These are phyloP conservation scores for Leptinotarsa juncta DNA, from an alignment of 2,888 invertebrate species.

Conservation along the genomic window DNA sequence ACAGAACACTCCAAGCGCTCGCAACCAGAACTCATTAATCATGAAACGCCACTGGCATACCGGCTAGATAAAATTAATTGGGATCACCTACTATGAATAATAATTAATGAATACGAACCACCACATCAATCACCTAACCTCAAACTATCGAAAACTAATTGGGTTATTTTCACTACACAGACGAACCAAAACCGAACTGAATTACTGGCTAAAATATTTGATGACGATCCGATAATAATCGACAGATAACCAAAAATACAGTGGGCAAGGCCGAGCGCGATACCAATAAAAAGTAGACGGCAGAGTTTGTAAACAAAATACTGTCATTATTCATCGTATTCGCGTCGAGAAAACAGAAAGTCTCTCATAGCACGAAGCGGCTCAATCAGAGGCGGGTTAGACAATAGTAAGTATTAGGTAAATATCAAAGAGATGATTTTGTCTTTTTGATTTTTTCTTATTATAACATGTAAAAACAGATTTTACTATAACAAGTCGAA, in stretches of 20 bases:
- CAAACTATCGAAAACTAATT: conserved; percentile 22
- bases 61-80: conserved; percentile 17
- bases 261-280: background rate
- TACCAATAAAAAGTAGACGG: conserved; percentile 2
- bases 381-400: background rate
- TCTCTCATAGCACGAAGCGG: background rate
- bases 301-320: conserved; percentile 15
- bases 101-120: conserved; percentile 24
- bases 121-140: conserved; percentile 25
- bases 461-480: too few species aligned
- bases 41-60: conserved; percentile 4
- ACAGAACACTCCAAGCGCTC: background rate
- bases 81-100: conserved; percentile 6
- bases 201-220: background rate
- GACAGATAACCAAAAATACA: background rate
- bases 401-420: background rate
- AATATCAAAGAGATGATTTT: too few species aligned
- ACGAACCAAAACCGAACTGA: background rate
- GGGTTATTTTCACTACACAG: conserved; percentile 14
- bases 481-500: too few species aligned
- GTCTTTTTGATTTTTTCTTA: too few species aligned
- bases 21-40: background rate
- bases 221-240: background rate
- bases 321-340: background rate
- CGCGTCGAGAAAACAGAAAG: conserved; percentile 3